Percentiles rank a stretch among this genome's conserved stretches.
phyloP scores from a whole-genome alignment of 2,888 invertebrate species.

The Eristalinus aeneus region DNA sequence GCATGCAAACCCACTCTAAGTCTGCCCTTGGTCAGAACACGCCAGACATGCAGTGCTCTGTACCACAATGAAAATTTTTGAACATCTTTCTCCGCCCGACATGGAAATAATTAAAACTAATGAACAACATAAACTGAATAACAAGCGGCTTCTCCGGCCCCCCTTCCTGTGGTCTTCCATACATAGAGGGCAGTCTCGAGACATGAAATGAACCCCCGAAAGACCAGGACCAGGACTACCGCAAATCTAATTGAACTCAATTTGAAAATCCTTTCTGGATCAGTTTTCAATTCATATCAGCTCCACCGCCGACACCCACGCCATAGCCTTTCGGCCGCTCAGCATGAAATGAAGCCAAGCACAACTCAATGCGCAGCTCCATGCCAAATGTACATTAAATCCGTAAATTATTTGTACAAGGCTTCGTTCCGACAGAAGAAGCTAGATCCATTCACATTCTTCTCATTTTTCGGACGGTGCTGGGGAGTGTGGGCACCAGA shows the following conservation, averaged over 20 bases:
- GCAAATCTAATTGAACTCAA: constrained; percentile 23
- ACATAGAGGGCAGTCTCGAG: background rate
- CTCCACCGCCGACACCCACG: too few relatives aligned
- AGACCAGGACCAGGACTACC: background rate
- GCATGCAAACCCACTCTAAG: too few relatives aligned
- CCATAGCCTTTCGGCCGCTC: background rate
- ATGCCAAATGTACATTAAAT: background rate
- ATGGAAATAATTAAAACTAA: constrained; percentile 37
- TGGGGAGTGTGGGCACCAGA: background rate
- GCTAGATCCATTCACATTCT: background rate
- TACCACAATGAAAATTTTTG: constrained; percentile 50
- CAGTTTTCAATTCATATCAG: constrained; percentile 11
- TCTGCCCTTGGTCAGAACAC: background rate
- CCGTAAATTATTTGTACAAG: constrained; percentile 25
- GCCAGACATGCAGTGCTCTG: constrained; percentile 13
- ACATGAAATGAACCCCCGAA: background rate
- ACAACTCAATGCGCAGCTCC: background rate
- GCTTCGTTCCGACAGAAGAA: constrained; percentile 24
- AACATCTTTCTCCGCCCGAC: background rate
- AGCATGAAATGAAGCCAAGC: background rate
- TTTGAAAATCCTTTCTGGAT: constrained; percentile 14
- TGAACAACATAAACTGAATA: constrained; percentile 14
- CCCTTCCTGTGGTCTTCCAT: background rate
- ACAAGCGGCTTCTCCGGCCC: constrained; percentile 18
- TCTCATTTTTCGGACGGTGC: background rate